These are phyloP conservation scores for Acanthopagrus latus DNA, from an alignment of 2,797 vertebrate species.

Conservation along the genomic window DNA sequence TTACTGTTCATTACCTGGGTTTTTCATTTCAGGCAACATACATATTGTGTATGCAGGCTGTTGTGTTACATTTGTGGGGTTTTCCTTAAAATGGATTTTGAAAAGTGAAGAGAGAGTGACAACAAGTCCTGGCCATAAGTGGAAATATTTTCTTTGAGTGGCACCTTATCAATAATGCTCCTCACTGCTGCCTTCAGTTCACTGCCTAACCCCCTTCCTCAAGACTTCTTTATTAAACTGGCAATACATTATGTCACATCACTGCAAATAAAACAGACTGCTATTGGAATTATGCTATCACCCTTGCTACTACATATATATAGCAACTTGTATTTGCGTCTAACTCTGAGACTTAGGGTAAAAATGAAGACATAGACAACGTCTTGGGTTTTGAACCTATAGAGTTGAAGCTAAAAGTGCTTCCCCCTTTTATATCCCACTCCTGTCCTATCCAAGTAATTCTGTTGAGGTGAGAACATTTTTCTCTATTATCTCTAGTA, in stretches of 20 bases:
- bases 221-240: background rate
- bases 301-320: background rate
- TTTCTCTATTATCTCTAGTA: background rate
- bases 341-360: background rate
- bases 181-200: background rate
- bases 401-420: background rate
- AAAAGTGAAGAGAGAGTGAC: background rate
- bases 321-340: background rate
- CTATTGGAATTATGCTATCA: background rate
- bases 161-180: background rate
- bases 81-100: background rate
- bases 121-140: background rate
- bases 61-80: too few species aligned
- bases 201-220: background rate
- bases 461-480: slow-evolving; percentile 5
- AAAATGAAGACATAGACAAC: background rate
- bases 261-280: too few species aligned
- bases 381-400: background rate
- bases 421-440: too few species aligned
- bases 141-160: background rate
- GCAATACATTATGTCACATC: background rate
- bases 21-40: too few species aligned
- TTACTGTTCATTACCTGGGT: too few species aligned
- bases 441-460: background rate
- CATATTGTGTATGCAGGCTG: too few species aligned